A percentile compares a stretch with the other conserved stretches of the same genome.
Evolutionary conservation across 2,797 vertebrate genomes (phyloP).

Genomic region (Mastacembelus armatus): DNA sequence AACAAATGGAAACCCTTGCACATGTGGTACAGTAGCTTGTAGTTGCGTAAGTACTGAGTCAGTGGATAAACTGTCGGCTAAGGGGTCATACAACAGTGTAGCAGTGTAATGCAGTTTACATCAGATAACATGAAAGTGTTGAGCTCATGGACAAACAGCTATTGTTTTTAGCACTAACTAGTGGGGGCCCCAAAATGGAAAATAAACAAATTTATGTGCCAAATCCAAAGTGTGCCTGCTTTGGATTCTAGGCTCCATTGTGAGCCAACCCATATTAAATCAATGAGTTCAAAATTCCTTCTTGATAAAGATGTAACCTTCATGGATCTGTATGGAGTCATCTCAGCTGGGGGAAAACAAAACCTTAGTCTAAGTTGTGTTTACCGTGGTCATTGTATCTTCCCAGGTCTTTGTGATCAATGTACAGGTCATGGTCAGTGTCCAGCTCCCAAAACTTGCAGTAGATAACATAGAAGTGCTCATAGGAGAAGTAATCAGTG

Average conservation of each 20-base stretch:
- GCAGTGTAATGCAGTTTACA: slow-evolving; percentile 20
- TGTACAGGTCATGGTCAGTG: slow-evolving; percentile 97
- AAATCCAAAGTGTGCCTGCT: slow-evolving; percentile 22
- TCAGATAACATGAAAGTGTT: slow-evolving; percentile 23
- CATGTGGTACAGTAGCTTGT: slow-evolving; percentile 6
- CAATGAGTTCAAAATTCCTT: too few species aligned
- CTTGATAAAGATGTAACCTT: neutral
- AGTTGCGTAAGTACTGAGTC: slow-evolving; percentile 14
- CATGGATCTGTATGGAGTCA: neutral
- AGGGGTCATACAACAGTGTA: slow-evolving; percentile 9
- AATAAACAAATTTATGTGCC: slow-evolving; percentile 7
- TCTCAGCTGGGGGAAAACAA: neutral
- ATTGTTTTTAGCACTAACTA: slow-evolving; percentile 15
- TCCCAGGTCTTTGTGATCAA: slow-evolving; percentile 94
- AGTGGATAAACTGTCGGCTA: slow-evolving; percentile 8
- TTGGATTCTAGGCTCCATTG: slow-evolving; percentile 25
- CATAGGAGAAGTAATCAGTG: slow-evolving; percentile 99
- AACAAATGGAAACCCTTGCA: slow-evolving; percentile 16
- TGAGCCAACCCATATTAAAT: slow-evolving; percentile 17
- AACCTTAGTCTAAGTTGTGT: slow-evolving; percentile 26
- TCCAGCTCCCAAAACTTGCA: slow-evolving; percentile 99
- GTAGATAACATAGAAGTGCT: slow-evolving; percentile 99
- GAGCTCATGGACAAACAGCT: slow-evolving; percentile 20
- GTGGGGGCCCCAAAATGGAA: slow-evolving; percentile 6
- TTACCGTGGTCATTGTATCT: slow-evolving; percentile 97